Evolutionary conservation across 2,888 invertebrate species (phyloP).

Genomic region (Notodromas monacha): DNA sequence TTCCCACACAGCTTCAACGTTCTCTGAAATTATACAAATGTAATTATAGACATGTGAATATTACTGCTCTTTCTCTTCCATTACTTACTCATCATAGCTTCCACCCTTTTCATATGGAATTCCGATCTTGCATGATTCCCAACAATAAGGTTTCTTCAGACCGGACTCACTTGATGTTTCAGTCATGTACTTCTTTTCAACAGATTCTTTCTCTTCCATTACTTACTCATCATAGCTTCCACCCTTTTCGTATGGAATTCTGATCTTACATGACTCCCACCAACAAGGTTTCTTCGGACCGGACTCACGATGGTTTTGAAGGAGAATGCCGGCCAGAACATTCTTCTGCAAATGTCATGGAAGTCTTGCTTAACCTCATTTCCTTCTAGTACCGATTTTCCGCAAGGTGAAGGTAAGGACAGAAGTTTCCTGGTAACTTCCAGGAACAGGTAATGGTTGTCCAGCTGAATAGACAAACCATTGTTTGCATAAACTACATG

Average conservation of each 20-base stretch:
- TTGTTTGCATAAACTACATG: conserved; percentile 1
- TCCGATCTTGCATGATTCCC: no score
- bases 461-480: conserved; percentile 4
- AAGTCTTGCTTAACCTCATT: conserved; percentile 4
- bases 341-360: conserved; percentile 4
- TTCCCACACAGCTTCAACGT: conserved; percentile 4
- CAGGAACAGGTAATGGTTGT: conserved; percentile 4
- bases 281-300: conserved; percentile 2
- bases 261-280: conserved; percentile 4
- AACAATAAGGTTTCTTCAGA: no score
- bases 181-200: no score
- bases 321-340: conserved; percentile 4
- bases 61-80: conserved; percentile 4
- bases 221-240: conserved; percentile 2
- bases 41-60: conserved; percentile 4
- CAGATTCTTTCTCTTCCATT: no score
- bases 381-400: neutral
- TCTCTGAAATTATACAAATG: conserved; percentile 2
- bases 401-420: conserved; percentile 1
- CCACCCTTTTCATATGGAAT: no score
- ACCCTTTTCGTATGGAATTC: conserved; percentile 4
- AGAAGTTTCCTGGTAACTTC: conserved; percentile 1
- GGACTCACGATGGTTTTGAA: conserved; percentile 4
- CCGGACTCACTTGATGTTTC: no score
- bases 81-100: no score